phyloP scores from a whole-genome alignment of 1,140 invertebrate species.

The Drosophila biarmipes region DNA sequence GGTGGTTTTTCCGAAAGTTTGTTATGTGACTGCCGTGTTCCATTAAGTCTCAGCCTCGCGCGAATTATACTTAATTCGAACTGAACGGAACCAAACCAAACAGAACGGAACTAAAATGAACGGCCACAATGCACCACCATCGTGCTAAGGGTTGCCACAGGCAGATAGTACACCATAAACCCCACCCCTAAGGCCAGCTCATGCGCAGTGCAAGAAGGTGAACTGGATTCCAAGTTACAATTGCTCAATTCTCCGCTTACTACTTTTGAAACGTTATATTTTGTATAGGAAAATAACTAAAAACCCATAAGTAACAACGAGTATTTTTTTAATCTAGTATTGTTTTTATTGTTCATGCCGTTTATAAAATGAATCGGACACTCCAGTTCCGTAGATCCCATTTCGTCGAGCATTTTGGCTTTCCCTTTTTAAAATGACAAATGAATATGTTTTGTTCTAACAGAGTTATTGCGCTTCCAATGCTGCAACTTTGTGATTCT shows the following conservation, averaged over 20 bases:
- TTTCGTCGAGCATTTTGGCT: too few species aligned
- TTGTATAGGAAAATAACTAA: not conserved
- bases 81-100: constrained; percentile 44
- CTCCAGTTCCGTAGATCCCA: too few species aligned
- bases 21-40: constrained; percentile 49
- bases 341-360: too few species aligned
- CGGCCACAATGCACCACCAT: constrained; percentile 52
- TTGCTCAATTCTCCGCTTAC: not conserved
- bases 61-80: constrained; percentile 67
- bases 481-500: too few species aligned
- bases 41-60: constrained; percentile 57
- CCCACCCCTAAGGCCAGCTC: constrained; percentile 18
- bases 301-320: too few species aligned
- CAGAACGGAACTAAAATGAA: constrained; percentile 50
- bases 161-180: constrained; percentile 9
- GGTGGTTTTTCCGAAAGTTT: constrained; percentile 50
- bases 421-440: too few species aligned
- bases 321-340: too few species aligned
- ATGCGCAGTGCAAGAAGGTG: constrained; percentile 15
- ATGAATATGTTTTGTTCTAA: too few species aligned
- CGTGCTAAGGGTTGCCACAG: constrained; percentile 33
- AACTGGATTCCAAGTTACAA: not conserved
- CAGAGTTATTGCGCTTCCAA: too few species aligned
- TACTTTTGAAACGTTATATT: not conserved
- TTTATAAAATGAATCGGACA: too few species aligned